Evolutionary conservation across 1,140 invertebrate genomes (phyloP).

Genomic region (Cheumatopsyche charites): DNA sequence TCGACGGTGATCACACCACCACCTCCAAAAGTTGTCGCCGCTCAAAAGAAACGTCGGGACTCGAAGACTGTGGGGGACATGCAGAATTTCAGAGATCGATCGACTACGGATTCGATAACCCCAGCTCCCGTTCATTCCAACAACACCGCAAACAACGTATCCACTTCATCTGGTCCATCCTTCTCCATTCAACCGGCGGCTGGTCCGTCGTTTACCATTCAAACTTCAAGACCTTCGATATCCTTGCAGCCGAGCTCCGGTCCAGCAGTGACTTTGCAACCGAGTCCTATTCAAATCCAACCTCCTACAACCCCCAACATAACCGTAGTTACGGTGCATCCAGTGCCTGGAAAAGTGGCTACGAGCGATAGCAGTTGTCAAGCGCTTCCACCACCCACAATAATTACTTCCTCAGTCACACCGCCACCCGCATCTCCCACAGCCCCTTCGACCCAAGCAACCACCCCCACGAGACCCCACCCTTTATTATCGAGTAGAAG

Average conservation of each 20-base stretch:
- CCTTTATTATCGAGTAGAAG: conserved; percentile 69
- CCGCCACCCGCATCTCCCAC: conserved; percentile 78
- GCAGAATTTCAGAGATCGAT: conserved; percentile 45
- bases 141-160: conserved; percentile 49
- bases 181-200: conserved; percentile 56
- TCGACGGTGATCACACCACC: conserved; percentile 64
- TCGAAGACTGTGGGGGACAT: conserved; percentile 53
- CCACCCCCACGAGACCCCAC: conserved; percentile 63
- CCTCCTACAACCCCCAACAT: conserved; percentile 33
- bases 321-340: conserved; percentile 44
- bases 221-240: conserved; percentile 65
- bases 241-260: conserved; percentile 58
- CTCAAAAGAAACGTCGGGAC: conserved; percentile 69
- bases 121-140: conserved; percentile 15
- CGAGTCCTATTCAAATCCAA: conserved; percentile 19
- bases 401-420: conserved; percentile 80
- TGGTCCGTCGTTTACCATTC: conserved; percentile 77
- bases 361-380: conserved; percentile 63
- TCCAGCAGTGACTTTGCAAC: conserved; percentile 56
- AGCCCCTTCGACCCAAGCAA: conserved; percentile 55
- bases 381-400: conserved; percentile 76
- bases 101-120: conserved; percentile 31
- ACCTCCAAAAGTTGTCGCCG: conserved; percentile 65
- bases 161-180: conserved; percentile 45
- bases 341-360: conserved; percentile 39